Percentiles rank a stretch among this genome's conserved stretches.
Evolutionary conservation across 64 coral and sea anemone species (phyloP).

Genomic region (Montipora cactus): DNA sequence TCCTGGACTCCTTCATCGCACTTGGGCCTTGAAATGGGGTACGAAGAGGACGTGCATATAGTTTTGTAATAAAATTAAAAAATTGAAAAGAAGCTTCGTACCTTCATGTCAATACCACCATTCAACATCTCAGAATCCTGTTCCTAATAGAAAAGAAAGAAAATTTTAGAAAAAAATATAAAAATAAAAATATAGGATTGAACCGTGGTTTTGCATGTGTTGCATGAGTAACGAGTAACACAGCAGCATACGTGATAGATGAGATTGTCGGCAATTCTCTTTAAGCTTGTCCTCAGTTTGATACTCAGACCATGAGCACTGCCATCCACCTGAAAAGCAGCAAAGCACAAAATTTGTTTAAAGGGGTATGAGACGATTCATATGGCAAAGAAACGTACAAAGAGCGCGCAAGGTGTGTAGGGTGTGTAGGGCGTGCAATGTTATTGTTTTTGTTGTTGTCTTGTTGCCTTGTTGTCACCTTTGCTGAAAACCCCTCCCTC

Average conservation of each 20-base stretch:
- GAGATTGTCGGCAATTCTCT: conserved; percentile 95
- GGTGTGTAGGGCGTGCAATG: no score
- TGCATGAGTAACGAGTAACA: neutral
- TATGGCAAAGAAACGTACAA: no score
- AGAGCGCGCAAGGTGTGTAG: no score
- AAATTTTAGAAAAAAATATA: neutral
- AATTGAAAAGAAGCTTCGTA: neutral
- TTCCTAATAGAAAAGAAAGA: conserved; percentile 9
- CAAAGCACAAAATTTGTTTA: neutral
- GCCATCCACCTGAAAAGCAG: conserved; percentile 74
- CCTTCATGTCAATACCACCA: conserved; percentile 57
- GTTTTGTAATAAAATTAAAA: no score
- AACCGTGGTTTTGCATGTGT: no score
- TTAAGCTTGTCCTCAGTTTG: conserved; percentile 92
- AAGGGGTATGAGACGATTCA: no score
- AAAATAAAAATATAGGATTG: neutral
- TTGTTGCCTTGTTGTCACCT: no score
- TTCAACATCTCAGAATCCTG: conserved; percentile 30
- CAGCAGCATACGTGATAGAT: conserved; percentile 53
- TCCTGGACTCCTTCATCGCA: no score
- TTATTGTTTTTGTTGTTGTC: no score
- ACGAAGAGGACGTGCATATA: no score
- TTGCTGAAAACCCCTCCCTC: no score
- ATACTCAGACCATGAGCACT: conserved; percentile 90
- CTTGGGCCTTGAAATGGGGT: no score